phyloP scores from a whole-genome alignment of 2,113 vertebrate genomes.

The Paedocypris sp. region DNA sequence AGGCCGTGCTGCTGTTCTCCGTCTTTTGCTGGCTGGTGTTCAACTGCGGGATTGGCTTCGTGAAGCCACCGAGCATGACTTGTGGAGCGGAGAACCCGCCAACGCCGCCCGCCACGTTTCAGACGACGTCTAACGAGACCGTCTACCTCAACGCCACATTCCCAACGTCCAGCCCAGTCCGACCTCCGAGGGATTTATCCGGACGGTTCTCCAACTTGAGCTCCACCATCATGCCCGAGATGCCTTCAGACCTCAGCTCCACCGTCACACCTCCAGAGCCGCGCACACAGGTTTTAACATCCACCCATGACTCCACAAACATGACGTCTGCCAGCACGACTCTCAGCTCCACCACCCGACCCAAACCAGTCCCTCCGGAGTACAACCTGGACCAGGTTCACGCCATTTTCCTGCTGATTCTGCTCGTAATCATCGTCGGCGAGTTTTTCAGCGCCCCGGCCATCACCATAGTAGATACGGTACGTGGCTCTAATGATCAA shows the following conservation, averaged over 20 bases:
- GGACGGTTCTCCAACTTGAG: slow-evolving; percentile 26
- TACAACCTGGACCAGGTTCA: slow-evolving; percentile 76
- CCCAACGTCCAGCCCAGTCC: slow-evolving; percentile 23
- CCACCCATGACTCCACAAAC: background rate
- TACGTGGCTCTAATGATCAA: slow-evolving; percentile 44
- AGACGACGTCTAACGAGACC: slow-evolving; percentile 4
- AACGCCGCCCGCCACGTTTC: background rate
- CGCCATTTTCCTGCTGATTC: slow-evolving; percentile 83
- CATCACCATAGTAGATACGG: slow-evolving; percentile 90
- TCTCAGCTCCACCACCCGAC: slow-evolving; percentile 3
- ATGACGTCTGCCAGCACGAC: background rate
- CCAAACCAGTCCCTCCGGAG: slow-evolving; percentile 35
- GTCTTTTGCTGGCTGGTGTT: slow-evolving; percentile 92
- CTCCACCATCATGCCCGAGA: background rate
- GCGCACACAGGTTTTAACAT: background rate
- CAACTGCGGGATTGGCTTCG: slow-evolving; percentile 87
- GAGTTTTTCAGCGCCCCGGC: slow-evolving; percentile 97
- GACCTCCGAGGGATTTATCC: slow-evolving; percentile 25
- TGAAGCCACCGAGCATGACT: slow-evolving; percentile 76
- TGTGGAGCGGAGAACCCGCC: slow-evolving; percentile 60
- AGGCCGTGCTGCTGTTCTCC: slow-evolving; percentile 83
- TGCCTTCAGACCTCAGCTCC: background rate
- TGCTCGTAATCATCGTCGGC: slow-evolving; percentile 87
- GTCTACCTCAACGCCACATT: background rate
- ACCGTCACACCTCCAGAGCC: background rate